These are phyloP conservation scores for Procambarus virginalis DNA, from an alignment of 1,140 invertebrate genomes.

Conservation along the genomic window DNA sequence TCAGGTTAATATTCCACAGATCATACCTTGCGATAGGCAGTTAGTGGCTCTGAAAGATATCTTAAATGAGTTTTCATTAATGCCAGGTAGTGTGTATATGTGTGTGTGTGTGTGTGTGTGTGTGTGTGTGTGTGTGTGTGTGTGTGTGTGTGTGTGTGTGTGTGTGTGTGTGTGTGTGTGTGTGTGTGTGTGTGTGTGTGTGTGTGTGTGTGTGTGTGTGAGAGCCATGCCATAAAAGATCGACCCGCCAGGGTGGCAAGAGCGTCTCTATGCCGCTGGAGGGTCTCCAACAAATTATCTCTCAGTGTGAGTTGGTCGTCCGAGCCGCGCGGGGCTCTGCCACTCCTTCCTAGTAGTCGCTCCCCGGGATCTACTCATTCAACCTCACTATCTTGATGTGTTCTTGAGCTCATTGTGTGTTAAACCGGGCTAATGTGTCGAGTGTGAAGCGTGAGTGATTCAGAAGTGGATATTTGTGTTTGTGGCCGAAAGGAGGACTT, in stretches of 20 bases:
- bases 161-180: too few relatives aligned
- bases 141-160: too few relatives aligned
- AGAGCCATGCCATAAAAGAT: neutral
- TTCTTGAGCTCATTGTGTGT: neutral
- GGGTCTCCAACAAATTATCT: neutral
- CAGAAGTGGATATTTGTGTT: neutral
- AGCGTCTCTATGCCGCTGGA: neutral
- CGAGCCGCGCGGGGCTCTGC: neutral
- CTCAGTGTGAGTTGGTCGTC: constrained; percentile 36
- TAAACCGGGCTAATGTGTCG: neutral
- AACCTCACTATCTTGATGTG: neutral
- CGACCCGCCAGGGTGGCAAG: neutral
- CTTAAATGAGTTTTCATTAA: neutral
- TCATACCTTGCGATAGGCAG: too few relatives aligned
- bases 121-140: too few relatives aligned
- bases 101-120: too few relatives aligned
- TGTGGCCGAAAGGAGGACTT: neutral
- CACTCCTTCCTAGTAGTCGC: neutral
- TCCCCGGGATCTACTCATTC: constrained; percentile 10
- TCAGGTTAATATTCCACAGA: too few relatives aligned
- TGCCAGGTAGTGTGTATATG: too few relatives aligned
- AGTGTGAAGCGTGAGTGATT: neutral
- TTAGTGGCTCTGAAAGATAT: neutral
- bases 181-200: too few relatives aligned
- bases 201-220: too few relatives aligned